Evolutionary conservation across 2,888 invertebrate genomes (phyloP).

Genomic region (Omphaloscelis lunosa): DNA sequence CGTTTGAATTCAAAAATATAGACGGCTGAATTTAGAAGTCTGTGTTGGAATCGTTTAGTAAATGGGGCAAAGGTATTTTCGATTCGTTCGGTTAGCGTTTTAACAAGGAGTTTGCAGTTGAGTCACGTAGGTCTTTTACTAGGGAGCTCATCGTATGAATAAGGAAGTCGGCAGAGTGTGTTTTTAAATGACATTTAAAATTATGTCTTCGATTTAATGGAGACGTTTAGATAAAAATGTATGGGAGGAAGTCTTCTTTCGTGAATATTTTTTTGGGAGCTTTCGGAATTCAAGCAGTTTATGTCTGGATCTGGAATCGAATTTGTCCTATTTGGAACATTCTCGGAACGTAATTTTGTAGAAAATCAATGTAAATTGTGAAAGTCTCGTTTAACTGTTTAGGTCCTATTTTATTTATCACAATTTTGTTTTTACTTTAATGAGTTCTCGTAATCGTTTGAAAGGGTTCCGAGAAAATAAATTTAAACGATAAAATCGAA

Average conservation of each 20-base stretch:
- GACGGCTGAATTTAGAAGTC: slow-evolving; percentile 62
- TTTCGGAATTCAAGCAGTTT: neutral
- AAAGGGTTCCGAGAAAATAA: slow-evolving; percentile 47
- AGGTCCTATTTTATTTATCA: slow-evolving; percentile 36
- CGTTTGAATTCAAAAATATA: slow-evolving; percentile 65
- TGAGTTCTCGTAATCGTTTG: slow-evolving; percentile 37
- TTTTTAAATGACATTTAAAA: slow-evolving; percentile 70
- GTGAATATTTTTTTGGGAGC: slow-evolving; percentile 31
- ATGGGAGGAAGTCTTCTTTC: slow-evolving; percentile 38
- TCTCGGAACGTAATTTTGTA: neutral
- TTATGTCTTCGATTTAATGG: slow-evolving; percentile 66
- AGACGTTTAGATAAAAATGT: slow-evolving; percentile 63
- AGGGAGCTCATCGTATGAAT: slow-evolving; percentile 71
- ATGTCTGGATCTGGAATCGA: neutral
- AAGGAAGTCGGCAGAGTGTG: slow-evolving; percentile 67
- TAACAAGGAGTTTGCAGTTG: slow-evolving; percentile 67
- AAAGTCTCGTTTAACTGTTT: slow-evolving; percentile 1
- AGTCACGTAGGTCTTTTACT: slow-evolving; percentile 78
- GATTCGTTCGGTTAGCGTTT: slow-evolving; percentile 70
- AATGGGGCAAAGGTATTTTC: slow-evolving; percentile 64
- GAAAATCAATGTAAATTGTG: slow-evolving; percentile 8
- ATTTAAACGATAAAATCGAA: slow-evolving; percentile 50
- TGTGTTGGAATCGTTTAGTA: slow-evolving; percentile 48
- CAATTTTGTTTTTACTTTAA: slow-evolving; percentile 39
- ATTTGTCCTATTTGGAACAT: neutral